A percentile compares a stretch with the other conserved stretches of the same genome.
Conservation (phyloP, 2,888 invertebrate species). For the Meganola albula region DNA sequence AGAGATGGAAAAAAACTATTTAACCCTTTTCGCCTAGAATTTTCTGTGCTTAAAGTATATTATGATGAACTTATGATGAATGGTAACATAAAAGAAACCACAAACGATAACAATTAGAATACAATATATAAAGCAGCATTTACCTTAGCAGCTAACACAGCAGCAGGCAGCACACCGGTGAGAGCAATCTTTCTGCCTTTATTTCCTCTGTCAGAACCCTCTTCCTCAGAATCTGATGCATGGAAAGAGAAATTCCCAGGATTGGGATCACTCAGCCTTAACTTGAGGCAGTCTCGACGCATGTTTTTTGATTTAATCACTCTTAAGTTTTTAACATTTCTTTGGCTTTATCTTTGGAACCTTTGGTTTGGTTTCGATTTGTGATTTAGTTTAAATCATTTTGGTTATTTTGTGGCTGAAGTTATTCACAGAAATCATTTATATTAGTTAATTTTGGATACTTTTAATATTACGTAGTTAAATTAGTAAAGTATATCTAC, state of each 20-base stretch:
- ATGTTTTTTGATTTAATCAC: constrained; percentile 35
- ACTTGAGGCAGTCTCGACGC: constrained; percentile 66
- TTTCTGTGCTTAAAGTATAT: no score
- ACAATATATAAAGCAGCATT: not conserved
- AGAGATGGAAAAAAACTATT: no score
- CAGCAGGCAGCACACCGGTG: constrained; percentile 36
- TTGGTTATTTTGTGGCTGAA: constrained; percentile 7
- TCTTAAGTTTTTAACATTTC: constrained; percentile 16
- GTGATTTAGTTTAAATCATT: constrained; percentile 3
- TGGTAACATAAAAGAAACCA: no score
- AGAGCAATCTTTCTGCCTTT: constrained; percentile 23
- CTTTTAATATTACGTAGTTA: no score
- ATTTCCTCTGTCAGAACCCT: constrained; percentile 41
- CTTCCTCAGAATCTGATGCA: constrained; percentile 67
- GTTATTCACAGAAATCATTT: no score
- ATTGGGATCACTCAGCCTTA: constrained; percentile 67
- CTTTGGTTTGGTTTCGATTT: constrained; percentile 22
- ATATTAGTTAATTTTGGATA: no score
- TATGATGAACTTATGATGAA: no score
- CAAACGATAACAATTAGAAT: not conserved
- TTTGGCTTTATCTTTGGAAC: constrained; percentile 37
- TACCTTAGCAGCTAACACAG: constrained; percentile 54
- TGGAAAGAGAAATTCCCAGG: constrained; percentile 54
- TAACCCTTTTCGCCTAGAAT: no score
- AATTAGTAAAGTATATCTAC: no score